phyloP scores from a whole-genome alignment of 2,797 vertebrate species.

The Parotocinclus haroldoi region DNA sequence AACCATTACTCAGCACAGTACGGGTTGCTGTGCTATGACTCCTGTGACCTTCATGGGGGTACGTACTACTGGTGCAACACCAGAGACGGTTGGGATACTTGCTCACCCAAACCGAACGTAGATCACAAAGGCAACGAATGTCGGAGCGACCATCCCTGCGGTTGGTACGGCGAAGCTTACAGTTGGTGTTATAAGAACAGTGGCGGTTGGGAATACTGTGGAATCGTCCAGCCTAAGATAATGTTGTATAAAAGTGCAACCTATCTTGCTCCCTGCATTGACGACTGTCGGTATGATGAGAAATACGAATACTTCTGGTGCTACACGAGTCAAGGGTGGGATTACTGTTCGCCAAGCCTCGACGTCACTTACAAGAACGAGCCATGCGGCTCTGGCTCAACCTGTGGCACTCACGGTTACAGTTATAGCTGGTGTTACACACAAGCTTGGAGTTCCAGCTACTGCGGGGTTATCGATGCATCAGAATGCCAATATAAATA shows the following conservation, averaged over 20 bases:
- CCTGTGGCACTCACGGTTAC: background rate
- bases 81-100: constrained; percentile 6
- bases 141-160: background rate
- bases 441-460: background rate
- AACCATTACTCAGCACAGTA: background rate
- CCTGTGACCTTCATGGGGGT: accelerated
- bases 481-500: background rate
- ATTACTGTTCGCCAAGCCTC: constrained; percentile 3
- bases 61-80: constrained; percentile 16
- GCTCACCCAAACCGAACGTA: background rate
- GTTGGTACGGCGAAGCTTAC: background rate
- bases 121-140: background rate
- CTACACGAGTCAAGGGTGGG: constrained; percentile 9
- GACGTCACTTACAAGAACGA: background rate
- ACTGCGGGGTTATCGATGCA: background rate
- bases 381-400: background rate
- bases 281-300: background rate
- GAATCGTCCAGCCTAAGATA: background rate
- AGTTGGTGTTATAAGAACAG: background rate
- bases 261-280: background rate
- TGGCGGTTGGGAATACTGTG: constrained; percentile 17
- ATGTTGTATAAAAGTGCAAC: background rate
- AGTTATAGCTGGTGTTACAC: background rate
- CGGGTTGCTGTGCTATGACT: background rate
- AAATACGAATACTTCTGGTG: background rate